phyloP scores from a whole-genome alignment of 2,888 invertebrate species.

The Andrena minutula region DNA sequence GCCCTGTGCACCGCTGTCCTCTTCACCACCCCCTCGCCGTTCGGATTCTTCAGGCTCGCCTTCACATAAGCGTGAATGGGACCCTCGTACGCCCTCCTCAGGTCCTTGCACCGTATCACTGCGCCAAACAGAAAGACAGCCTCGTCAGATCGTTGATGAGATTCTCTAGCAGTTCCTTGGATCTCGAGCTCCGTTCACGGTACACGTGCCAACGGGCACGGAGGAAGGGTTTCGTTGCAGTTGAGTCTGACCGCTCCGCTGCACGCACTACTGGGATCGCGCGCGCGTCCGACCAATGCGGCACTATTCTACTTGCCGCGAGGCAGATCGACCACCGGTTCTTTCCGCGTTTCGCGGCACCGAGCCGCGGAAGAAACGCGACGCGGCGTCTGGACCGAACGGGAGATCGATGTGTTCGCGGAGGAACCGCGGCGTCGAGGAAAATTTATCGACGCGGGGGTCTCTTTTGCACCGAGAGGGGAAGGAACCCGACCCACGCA shows the following conservation, averaged over 20 bases:
- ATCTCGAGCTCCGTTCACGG: background rate
- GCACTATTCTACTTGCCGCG: constrained; percentile 73
- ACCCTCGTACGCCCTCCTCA: constrained; percentile 89
- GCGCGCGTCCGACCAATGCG: constrained; percentile 77
- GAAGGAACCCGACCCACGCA: background rate
- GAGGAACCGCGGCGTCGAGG: background rate
- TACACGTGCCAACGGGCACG: background rate
- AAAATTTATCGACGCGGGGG: constrained; percentile 2
- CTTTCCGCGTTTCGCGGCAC: background rate
- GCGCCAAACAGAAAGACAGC: constrained; percentile 67
- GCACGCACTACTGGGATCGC: constrained; percentile 70
- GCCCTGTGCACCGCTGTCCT: constrained; percentile 93
- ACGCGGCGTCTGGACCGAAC: background rate
- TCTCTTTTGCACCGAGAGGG: background rate
- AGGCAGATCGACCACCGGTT: background rate
- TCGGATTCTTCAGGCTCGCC: constrained; percentile 86
- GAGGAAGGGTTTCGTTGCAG: constrained; percentile 10
- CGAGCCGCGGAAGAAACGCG: background rate
- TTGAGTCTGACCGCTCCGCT: constrained; percentile 64
- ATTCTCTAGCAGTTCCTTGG: background rate
- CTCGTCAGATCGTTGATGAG: constrained; percentile 8
- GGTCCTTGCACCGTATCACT: constrained; percentile 92
- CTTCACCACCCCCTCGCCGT: constrained; percentile 88
- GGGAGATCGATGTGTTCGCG: constrained; percentile 13
- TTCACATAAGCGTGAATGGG: constrained; percentile 93